Conservation (phyloP, 2,113 vertebrate genomes). For the Nibea albiflora region DNA sequence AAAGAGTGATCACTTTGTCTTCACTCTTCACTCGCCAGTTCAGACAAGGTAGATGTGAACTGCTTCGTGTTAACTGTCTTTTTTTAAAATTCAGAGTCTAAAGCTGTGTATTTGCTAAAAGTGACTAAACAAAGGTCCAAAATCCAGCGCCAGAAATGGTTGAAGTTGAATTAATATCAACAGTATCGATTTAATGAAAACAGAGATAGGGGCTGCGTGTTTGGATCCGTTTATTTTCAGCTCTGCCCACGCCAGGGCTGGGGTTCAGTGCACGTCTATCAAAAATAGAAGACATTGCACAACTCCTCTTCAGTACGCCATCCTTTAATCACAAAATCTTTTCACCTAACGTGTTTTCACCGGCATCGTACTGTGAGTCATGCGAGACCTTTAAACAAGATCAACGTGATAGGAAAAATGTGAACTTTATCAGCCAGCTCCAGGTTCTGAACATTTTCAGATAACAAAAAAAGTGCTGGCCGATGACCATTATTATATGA, state of each 20-base stretch:
- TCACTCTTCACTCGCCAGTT: slow-evolving; percentile 28
- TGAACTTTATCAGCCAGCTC: neutral
- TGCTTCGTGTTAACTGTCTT: no score
- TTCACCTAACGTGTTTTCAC: neutral
- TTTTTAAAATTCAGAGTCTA: neutral
- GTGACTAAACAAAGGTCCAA: neutral
- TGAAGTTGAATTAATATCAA: neutral
- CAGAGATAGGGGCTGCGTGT: neutral
- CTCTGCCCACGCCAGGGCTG: neutral
- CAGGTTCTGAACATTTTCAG: neutral
- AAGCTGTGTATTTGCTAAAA: neutral
- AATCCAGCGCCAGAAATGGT: neutral
- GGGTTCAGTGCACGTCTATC: slow-evolving; percentile 8
- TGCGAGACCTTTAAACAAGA: neutral
- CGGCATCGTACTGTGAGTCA: neutral
- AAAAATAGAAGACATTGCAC: neutral
- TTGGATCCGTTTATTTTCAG: slow-evolving; percentile 7
- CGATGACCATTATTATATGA: no score
- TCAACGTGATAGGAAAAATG: neutral
- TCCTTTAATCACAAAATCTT: neutral
- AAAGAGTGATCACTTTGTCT: slow-evolving; percentile 25
- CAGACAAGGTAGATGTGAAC: slow-evolving; percentile 26
- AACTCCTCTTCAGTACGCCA: neutral
- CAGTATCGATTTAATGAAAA: neutral
- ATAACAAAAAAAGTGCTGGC: neutral